Conservation (phyloP, 2,113 vertebrate genomes). For the Piprites chloris region DNA sequence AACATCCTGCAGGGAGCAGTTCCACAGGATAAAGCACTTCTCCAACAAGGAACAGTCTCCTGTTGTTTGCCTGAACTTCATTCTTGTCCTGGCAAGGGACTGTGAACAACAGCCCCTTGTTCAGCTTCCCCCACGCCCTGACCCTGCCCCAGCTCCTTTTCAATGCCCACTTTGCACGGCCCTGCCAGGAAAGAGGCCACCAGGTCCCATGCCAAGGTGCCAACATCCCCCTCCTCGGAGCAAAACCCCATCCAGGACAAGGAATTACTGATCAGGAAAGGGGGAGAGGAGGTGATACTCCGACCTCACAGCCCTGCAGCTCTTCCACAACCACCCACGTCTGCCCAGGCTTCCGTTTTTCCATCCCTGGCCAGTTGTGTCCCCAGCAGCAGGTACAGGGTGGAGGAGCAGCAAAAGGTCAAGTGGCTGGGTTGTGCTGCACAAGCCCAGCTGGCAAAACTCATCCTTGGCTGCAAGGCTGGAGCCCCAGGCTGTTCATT, state of each 20-base stretch:
- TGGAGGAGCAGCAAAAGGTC: not conserved
- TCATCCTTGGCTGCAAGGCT: not conserved
- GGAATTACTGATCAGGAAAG: not conserved
- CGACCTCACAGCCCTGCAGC: rapidly evolving
- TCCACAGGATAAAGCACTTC: not conserved
- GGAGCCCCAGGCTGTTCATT: not conserved
- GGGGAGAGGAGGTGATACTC: not conserved
- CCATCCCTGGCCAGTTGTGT: rapidly evolving
- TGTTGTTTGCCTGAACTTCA: not conserved
- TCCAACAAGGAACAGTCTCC: not conserved
- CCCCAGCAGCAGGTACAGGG: not conserved
- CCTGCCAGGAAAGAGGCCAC: not conserved
- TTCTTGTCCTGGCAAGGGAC: not conserved
- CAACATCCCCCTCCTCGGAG: not conserved
- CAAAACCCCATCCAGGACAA: not conserved
- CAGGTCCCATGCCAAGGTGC: rapidly evolving
- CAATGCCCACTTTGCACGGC: not conserved
- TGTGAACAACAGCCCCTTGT: slow-evolving; percentile 18
- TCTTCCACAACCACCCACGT: not conserved
- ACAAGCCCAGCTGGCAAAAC: not conserved
- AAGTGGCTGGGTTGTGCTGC: not conserved
- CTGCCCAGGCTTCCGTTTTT: not conserved
- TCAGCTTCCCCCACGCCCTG: not conserved
- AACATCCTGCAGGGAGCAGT: not conserved
- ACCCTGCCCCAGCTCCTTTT: not conserved